phyloP scores from a whole-genome alignment of 1,140 invertebrate genomes.

The Drosophila littoralis region DNA sequence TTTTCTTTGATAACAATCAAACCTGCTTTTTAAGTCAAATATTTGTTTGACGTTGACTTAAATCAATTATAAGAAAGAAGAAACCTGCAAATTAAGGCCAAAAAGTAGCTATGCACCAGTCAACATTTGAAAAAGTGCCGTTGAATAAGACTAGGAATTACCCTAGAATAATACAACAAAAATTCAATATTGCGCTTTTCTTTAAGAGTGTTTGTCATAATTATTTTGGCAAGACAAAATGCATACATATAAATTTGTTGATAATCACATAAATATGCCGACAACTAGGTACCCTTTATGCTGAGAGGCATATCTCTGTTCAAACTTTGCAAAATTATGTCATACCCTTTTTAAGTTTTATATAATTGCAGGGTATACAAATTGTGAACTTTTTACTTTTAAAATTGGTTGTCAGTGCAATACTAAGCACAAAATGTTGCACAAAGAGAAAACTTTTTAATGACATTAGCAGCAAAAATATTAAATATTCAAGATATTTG shows the following conservation, averaged over 20 bases:
- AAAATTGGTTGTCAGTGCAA: conserved; percentile 59
- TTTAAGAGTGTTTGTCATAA: too few species aligned
- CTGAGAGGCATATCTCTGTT: too few species aligned
- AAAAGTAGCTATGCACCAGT: background rate
- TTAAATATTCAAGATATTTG: conserved; percentile 56
- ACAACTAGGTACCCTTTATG: too few species aligned
- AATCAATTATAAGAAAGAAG: background rate
- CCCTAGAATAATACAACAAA: too few species aligned
- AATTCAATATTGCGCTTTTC: too few species aligned
- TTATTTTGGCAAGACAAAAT: too few species aligned
- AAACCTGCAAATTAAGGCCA: background rate
- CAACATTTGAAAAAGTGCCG: background rate
- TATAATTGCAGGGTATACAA: conserved; percentile 1
- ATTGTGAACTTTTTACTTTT: conserved; percentile 61
- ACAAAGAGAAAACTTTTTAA: conserved; percentile 77
- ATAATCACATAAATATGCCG: too few species aligned
- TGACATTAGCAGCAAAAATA: conserved; percentile 71
- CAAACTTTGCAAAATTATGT: background rate
- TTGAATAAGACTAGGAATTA: too few species aligned
- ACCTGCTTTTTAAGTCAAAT: too few species aligned
- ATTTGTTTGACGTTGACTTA: too few species aligned
- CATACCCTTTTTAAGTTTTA: too few species aligned
- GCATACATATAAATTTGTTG: too few species aligned
- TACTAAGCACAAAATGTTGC: conserved; percentile 40
- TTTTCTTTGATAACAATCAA: background rate